Conservation (phyloP, 2,888 invertebrate genomes). For the Nomada ferruginata region DNA sequence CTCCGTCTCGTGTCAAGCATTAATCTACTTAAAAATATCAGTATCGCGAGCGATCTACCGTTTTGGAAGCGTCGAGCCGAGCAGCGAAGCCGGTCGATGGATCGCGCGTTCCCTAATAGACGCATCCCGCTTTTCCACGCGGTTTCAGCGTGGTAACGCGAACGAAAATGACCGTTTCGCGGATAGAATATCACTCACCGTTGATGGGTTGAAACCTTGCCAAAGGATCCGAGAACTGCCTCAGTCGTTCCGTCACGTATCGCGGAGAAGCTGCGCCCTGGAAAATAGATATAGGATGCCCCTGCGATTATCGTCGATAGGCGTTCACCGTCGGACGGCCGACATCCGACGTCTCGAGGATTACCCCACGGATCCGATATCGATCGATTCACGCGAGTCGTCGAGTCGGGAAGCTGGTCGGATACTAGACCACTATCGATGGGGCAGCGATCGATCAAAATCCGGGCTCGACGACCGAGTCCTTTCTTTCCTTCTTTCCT, state of each 20-base stretch:
- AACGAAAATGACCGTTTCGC: slow-evolving; percentile 38
- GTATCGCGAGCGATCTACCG: slow-evolving; percentile 53
- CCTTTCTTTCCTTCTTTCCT: slow-evolving; percentile 20
- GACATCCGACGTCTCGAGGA: no score
- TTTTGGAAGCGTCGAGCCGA: slow-evolving; percentile 50
- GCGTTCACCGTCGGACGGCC: no score
- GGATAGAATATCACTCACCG: slow-evolving; percentile 82
- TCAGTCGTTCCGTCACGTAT: slow-evolving; percentile 85
- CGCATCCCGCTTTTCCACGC: slow-evolving; percentile 38
- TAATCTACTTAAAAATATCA: slow-evolving; percentile 83
- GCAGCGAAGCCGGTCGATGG: slow-evolving; percentile 28
- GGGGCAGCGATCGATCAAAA: no score
- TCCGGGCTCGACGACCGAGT: neutral
- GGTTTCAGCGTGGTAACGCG: slow-evolving; percentile 8
- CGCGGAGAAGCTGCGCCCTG: slow-evolving; percentile 84
- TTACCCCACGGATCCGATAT: no score
- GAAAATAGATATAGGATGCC: slow-evolving; percentile 72
- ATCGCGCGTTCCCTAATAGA: slow-evolving; percentile 47
- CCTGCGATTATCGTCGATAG: neutral
- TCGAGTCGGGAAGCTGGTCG: no score
- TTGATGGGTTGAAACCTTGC: slow-evolving; percentile 85
- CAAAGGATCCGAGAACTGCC: slow-evolving; percentile 85
- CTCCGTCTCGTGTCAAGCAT: slow-evolving; percentile 81
- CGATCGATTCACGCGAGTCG: no score
- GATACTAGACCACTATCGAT: no score